Percentiles rank a stretch among this genome's conserved stretches.
These are phyloP conservation scores for Akabosia matsudoensis DNA, from an alignment of 1,140 invertebrate genomes.

Conservation along the genomic window DNA sequence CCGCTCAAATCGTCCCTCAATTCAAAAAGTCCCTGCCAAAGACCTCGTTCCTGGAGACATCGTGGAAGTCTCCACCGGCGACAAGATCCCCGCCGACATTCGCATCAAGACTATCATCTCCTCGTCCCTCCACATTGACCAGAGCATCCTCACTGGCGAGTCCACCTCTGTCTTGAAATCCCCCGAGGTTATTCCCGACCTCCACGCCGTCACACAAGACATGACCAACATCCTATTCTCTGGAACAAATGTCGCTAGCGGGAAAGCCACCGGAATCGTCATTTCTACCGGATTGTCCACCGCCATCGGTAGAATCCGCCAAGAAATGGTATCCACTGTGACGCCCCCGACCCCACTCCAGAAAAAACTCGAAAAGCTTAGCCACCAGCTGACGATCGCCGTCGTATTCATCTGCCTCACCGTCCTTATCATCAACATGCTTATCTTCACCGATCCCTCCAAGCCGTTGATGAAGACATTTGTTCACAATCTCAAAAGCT, in stretches of 20 bases:
- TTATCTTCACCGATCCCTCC: conserved; percentile 99
- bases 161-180: conserved; percentile 99
- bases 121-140: conserved; percentile 97
- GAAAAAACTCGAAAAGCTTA: conserved; percentile 99
- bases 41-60: conserved; percentile 98
- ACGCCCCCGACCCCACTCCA: conserved; percentile 99
- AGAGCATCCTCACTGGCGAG: conserved; percentile 99
- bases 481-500: conserved; percentile 99
- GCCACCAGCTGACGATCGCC: conserved; percentile 94
- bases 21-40: conserved; percentile 94
- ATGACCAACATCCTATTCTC: conserved; percentile 99
- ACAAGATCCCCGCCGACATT: conserved; percentile 99
- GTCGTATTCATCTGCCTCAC: conserved; percentile 96
- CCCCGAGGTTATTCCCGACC: conserved; percentile 93
- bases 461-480: conserved; percentile 99
- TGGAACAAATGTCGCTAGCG: conserved; percentile 98
- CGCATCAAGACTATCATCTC: conserved; percentile 94
- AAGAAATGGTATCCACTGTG: conserved; percentile 99
- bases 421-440: conserved; percentile 99
- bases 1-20: conserved; percentile 87
- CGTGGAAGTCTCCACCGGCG: conserved; percentile 95
- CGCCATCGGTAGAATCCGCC: conserved; percentile 99
- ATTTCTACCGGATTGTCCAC: conserved; percentile 98
- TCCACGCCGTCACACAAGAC: conserved; percentile 92
- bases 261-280: conserved; percentile 96